Conservation (phyloP, 2,113 vertebrate genomes). For the Polypterus bichir region DNA sequence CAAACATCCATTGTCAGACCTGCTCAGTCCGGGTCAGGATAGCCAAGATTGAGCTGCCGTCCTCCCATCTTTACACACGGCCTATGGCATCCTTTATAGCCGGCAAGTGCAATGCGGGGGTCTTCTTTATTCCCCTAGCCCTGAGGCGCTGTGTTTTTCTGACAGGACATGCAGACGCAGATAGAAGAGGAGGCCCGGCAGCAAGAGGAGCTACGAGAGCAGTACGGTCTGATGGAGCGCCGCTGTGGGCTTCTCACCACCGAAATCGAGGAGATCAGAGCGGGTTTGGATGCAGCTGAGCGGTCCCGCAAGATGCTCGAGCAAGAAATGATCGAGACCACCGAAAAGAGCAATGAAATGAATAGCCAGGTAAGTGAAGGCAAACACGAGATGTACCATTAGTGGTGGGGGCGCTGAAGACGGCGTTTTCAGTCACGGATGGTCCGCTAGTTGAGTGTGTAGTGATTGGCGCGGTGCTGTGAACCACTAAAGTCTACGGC, state of each 20-base stretch:
- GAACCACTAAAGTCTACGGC: not conserved
- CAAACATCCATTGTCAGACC: too few relatives aligned
- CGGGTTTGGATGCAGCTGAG: slow-evolving; percentile 38
- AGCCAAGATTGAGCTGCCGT: too few relatives aligned
- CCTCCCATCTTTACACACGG: too few relatives aligned
- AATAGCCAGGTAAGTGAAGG: slow-evolving; percentile 45
- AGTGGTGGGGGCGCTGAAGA: not conserved
- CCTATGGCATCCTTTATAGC: too few relatives aligned
- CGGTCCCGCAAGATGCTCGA: slow-evolving; percentile 46
- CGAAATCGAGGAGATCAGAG: slow-evolving; percentile 37
- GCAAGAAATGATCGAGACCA: slow-evolving; percentile 42
- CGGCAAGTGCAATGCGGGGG: too few relatives aligned
- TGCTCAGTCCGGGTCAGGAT: too few relatives aligned
- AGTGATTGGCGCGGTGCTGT: not conserved
- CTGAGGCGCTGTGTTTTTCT: not conserved
- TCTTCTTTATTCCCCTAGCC: not conserved
- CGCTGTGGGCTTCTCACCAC: slow-evolving; percentile 40
- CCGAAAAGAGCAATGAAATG: slow-evolving; percentile 45
- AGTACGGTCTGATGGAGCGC: slow-evolving; percentile 42
- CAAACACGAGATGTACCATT: not conserved
- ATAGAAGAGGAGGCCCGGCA: slow-evolving; percentile 47
- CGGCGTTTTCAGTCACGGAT: not conserved
- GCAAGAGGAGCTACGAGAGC: slow-evolving; percentile 46
- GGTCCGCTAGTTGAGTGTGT: not conserved
- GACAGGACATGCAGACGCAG: slow-evolving; percentile 54